Conservation (phyloP, 2,797 vertebrate genomes). For the Kryptopterus vitreolus region DNA sequence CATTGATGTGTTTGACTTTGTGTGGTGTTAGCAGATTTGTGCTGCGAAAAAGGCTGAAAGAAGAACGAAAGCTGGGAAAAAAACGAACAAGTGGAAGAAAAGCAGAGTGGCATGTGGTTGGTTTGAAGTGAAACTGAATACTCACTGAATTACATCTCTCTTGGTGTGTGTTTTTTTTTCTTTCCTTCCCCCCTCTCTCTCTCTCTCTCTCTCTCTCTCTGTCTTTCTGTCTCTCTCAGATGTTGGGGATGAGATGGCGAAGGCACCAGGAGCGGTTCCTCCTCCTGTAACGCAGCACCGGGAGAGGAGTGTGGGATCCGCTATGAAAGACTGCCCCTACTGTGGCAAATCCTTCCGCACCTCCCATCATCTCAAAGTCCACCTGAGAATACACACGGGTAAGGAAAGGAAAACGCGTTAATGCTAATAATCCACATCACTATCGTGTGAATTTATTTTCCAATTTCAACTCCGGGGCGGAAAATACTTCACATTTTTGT, state of each 20-base stretch:
- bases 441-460: not conserved
- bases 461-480: not conserved
- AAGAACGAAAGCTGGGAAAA: slow-evolving; percentile 62
- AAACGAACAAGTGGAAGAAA: slow-evolving; percentile 38
- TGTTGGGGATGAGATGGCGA: slow-evolving; percentile 91
- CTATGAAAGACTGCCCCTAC: slow-evolving; percentile 97
- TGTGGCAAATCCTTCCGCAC: slow-evolving; percentile 98
- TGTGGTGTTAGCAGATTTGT: slow-evolving; percentile 85
- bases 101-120: slow-evolving; percentile 76
- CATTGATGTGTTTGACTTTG: slow-evolving; percentile 88
- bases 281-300: slow-evolving; percentile 87
- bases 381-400: slow-evolving; percentile 99
- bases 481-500: too few species aligned
- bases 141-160: slow-evolving; percentile 68
- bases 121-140: slow-evolving; percentile 88
- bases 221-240: slow-evolving; percentile 77
- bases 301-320: slow-evolving; percentile 86
- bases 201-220: slow-evolving; percentile 48
- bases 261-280: slow-evolving; percentile 82
- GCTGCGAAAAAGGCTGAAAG: slow-evolving; percentile 69
- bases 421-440: not conserved
- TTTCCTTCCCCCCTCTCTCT: slow-evolving; percentile 44
- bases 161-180: slow-evolving; percentile 41
- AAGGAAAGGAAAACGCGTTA: slow-evolving; percentile 63
- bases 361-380: slow-evolving; percentile 98